Evolutionary conservation across 2,888 invertebrate genomes (phyloP).

Genomic region (Eupithecia tripunctaria): DNA sequence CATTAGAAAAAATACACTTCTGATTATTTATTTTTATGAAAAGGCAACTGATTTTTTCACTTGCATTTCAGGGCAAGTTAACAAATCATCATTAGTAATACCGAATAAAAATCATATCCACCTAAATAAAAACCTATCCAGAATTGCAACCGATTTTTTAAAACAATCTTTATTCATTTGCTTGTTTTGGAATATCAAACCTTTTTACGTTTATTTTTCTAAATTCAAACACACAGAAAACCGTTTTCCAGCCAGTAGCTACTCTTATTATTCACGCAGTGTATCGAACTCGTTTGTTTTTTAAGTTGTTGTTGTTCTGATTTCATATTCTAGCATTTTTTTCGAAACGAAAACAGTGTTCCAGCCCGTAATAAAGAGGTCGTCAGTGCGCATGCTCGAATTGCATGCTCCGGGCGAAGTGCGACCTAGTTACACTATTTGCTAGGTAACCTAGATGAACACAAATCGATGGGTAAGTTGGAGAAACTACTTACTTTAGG

Average conservation of each 20-base stretch:
- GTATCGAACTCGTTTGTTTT: not conserved
- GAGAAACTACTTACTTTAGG: not conserved
- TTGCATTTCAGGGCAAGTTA: not conserved
- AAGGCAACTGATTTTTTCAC: not conserved
- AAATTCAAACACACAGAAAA: not conserved
- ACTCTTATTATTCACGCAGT: not conserved
- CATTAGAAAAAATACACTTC: not conserved
- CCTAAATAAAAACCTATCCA: not conserved
- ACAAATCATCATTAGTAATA: not conserved
- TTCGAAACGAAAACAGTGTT: not conserved
- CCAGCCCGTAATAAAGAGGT: not conserved
- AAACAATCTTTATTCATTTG: not conserved
- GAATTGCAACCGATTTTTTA: not conserved
- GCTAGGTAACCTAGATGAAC: slow-evolving; percentile 44
- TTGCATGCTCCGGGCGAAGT: slow-evolving; percentile 42
- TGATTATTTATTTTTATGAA: not conserved
- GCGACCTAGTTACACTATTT: slow-evolving; percentile 40
- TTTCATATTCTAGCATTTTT: not conserved
- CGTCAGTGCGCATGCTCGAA: slow-evolving; percentile 43
- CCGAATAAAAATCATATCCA: not conserved
- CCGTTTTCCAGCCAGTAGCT: not conserved
- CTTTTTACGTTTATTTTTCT: not conserved
- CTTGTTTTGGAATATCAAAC: not conserved
- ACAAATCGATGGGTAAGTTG: slow-evolving; percentile 38
- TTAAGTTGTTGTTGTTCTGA: not conserved